These are phyloP conservation scores for Branchipolynoe longqiensis DNA, from an alignment of 2,888 invertebrate species.

Conservation along the genomic window DNA sequence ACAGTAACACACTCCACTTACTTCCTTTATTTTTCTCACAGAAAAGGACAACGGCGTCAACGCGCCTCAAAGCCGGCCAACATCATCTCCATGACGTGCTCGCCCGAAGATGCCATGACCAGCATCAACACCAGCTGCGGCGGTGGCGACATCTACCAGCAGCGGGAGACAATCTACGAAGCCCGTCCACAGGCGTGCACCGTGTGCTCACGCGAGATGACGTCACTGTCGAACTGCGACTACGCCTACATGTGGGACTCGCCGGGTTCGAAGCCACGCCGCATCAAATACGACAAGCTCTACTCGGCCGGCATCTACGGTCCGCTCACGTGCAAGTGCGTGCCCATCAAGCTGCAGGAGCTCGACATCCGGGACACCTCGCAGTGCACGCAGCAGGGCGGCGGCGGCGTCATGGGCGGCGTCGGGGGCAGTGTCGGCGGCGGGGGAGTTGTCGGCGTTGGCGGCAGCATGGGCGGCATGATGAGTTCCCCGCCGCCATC, in stretches of 20 bases:
- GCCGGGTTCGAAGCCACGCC: slow-evolving; percentile 45
- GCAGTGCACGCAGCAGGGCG: neutral
- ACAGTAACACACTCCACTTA: too few species aligned
- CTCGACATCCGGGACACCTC: slow-evolving; percentile 48
- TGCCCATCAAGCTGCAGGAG: slow-evolving; percentile 53
- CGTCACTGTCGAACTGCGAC: slow-evolving; percentile 52
- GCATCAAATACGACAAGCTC: slow-evolving; percentile 55
- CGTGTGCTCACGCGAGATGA: slow-evolving; percentile 55
- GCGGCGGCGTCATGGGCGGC: neutral
- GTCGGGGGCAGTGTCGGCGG: neutral
- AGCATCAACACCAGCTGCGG: neutral
- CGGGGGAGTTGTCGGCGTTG: neutral
- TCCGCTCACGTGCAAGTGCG: slow-evolving; percentile 51
- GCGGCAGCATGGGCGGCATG: neutral
- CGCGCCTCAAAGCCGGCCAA: slow-evolving; percentile 42
- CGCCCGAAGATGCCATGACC: slow-evolving; percentile 4
- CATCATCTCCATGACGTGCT: slow-evolving; percentile 45
- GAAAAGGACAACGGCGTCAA: slow-evolving; percentile 33
- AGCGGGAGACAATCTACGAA: slow-evolving; percentile 44
- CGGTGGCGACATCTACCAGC: slow-evolving; percentile 21
- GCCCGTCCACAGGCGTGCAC: slow-evolving; percentile 53
- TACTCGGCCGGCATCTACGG: slow-evolving; percentile 58
- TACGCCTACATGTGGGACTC: slow-evolving; percentile 60
- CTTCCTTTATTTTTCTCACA: neutral
- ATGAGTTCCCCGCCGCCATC: neutral